Percentiles rank a stretch among this genome's conserved stretches.
These are phyloP conservation scores for Pseudomyrmex pallidus DNA, from an alignment of 1,140 invertebrate species.

Conservation along the genomic window DNA sequence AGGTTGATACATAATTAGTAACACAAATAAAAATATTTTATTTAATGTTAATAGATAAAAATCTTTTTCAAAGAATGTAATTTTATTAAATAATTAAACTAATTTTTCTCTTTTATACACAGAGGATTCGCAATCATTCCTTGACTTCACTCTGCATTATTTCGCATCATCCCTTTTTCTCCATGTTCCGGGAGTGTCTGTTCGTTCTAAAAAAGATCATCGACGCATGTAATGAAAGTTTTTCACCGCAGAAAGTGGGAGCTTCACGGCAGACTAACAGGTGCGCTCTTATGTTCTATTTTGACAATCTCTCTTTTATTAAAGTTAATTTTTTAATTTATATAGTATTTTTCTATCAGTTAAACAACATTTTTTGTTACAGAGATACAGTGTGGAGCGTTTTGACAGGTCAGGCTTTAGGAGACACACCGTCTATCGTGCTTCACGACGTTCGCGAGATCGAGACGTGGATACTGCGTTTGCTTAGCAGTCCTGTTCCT, in stretches of 20 bases:
- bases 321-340: no score
- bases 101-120: constrained; percentile 70
- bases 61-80: no score
- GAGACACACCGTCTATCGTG: constrained; percentile 93
- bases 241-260: constrained; percentile 93
- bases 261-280: constrained; percentile 94
- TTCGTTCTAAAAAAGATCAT: constrained; percentile 97
- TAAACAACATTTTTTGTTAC: constrained; percentile 60
- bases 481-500: constrained; percentile 98
- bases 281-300: constrained; percentile 83
- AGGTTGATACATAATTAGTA: constrained; percentile 83
- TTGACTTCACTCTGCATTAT: constrained; percentile 98
- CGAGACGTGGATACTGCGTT: constrained; percentile 98
- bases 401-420: constrained; percentile 90
- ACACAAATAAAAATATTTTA: no score
- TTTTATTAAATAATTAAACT: no score
- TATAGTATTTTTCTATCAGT: not conserved
- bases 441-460: constrained; percentile 98
- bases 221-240: constrained; percentile 98
- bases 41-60: no score
- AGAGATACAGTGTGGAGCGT: constrained; percentile 97
- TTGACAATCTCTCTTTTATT: no score
- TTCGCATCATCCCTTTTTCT: constrained; percentile 99
- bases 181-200: constrained; percentile 98
- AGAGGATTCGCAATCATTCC: constrained; percentile 94